A percentile compares a stretch with the other conserved stretches of the same genome.
Evolutionary conservation across 2,113 vertebrate species (phyloP).

Genomic region (Callocephalon fimbriatum): DNA sequence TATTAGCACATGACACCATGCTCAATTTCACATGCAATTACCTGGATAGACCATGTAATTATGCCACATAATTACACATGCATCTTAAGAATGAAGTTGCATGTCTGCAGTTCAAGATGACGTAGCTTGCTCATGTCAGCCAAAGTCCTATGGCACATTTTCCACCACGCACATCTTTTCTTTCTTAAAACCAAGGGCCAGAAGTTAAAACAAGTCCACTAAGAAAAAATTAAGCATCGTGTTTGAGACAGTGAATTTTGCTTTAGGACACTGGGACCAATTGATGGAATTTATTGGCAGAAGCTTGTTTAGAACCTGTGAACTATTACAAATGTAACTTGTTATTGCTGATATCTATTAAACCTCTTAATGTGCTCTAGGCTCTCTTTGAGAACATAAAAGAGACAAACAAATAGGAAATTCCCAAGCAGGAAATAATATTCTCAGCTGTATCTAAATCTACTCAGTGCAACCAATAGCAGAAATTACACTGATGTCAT

Average conservation of each 20-base stretch:
- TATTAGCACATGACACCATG: constrained; percentile 41
- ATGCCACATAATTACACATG: constrained; percentile 6
- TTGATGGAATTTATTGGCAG: neutral
- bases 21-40: constrained; percentile 51
- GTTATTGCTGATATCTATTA: neutral
- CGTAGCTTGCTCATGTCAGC: neutral
- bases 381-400: neutral
- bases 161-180: neutral
- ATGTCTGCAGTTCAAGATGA: constrained; percentile 1
- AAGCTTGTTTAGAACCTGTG: neutral
- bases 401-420: constrained; percentile 7
- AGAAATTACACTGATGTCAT: neutral
- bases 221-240: neutral
- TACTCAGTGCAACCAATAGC: neutral
- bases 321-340: neutral
- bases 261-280: neutral
- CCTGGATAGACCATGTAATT: constrained; percentile 42
- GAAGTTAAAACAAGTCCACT: neutral
- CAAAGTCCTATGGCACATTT: neutral
- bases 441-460: neutral
- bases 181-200: neutral
- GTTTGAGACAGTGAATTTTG: neutral
- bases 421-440: neutral
- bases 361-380: neutral
- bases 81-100: neutral